A percentile compares a stretch with the other conserved stretches of the same genome.
These are phyloP conservation scores for Cotesia typhae DNA, from an alignment of 1,140 invertebrate species.

Conservation along the genomic window DNA sequence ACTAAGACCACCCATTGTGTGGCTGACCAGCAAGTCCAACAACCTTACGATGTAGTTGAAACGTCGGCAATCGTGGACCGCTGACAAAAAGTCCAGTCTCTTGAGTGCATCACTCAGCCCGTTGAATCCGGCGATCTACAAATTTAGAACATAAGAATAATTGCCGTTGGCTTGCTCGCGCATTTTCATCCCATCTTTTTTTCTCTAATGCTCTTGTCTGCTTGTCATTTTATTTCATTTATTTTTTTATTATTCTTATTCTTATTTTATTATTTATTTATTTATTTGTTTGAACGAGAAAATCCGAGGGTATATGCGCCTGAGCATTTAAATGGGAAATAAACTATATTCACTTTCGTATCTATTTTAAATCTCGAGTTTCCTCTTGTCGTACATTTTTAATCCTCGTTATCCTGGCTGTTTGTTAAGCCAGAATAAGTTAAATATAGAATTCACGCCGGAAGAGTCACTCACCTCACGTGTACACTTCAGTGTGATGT, in stretches of 20 bases:
- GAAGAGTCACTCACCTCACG: conserved; percentile 77
- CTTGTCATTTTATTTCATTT: conserved; percentile 30
- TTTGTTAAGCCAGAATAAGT: conserved; percentile 36
- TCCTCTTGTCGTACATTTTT: conserved; percentile 23
- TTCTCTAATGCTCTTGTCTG: not conserved
- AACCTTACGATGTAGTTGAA: conserved; percentile 97
- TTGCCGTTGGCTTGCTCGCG: not conserved
- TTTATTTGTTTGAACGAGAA: conserved; percentile 41
- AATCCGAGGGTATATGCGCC: conserved; percentile 9
- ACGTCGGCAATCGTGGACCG: conserved; percentile 90
- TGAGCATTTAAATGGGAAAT: conserved; percentile 14
- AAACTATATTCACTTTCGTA: conserved; percentile 20
- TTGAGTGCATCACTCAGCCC: conserved; percentile 94
- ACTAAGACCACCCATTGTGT: conserved; percentile 75
- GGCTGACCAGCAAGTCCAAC: conserved; percentile 84
- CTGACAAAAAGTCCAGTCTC: conserved; percentile 91
- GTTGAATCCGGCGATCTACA: conserved; percentile 92
- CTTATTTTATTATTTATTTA: conserved; percentile 19
- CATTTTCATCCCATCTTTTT: conserved; percentile 21
- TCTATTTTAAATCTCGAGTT: conserved; percentile 4
- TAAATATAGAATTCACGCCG: conserved; percentile 46
- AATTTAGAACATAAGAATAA: conserved; percentile 33
- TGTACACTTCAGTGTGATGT: conserved; percentile 90
- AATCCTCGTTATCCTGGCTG: conserved; percentile 29
- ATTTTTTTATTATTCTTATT: too few relatives aligned